phyloP scores from a whole-genome alignment of 2,797 vertebrate species.

The Nyctalus aviator region DNA sequence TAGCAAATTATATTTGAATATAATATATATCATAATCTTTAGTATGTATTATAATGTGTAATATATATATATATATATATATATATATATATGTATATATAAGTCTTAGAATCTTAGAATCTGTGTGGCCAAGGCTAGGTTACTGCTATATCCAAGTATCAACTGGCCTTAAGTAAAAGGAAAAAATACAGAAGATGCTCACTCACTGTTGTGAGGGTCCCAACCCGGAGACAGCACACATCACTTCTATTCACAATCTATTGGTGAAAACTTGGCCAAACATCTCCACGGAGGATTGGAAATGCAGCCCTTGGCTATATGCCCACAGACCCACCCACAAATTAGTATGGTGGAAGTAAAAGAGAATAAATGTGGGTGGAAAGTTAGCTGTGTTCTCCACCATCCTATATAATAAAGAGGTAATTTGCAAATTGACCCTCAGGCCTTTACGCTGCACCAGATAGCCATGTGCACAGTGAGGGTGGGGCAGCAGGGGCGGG shows the following conservation, averaged over 20 bases:
- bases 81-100: background rate
- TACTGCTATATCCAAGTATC: background rate
- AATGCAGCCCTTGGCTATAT: background rate
- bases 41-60: background rate
- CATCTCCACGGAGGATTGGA: background rate
- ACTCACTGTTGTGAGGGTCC: background rate
- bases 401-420: too few species aligned
- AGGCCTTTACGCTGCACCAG: too few species aligned
- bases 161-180: background rate
- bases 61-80: background rate
- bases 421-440: too few species aligned
- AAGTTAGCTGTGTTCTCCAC: background rate
- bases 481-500: too few species aligned
- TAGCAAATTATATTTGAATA: background rate
- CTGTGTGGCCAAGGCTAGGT: background rate
- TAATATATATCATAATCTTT: background rate
- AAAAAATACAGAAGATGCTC: background rate
- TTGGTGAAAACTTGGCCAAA: background rate
- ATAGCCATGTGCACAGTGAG: background rate
- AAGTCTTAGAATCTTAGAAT: background rate
- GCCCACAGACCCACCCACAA: background rate
- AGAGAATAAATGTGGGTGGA: background rate
- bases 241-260: background rate
- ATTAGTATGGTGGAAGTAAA: background rate
- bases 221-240: background rate